These are phyloP conservation scores for Cichlasoma orientale DNA, from an alignment of 2,797 vertebrate species.

Conservation along the genomic window DNA sequence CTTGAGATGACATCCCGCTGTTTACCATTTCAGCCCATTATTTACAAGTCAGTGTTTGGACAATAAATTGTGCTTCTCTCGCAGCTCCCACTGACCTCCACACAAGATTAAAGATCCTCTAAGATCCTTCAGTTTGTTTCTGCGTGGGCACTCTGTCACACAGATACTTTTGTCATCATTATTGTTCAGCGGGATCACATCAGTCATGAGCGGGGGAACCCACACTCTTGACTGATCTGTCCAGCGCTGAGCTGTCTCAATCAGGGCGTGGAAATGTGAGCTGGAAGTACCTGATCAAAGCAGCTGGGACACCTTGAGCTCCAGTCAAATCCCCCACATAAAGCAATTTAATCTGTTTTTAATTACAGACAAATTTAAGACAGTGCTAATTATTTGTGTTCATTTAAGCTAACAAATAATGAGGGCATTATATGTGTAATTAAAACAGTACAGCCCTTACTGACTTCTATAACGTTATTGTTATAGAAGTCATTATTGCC, in stretches of 20 bases:
- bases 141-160: constrained; percentile 48
- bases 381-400: too few species aligned
- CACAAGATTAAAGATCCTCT: constrained; percentile 56
- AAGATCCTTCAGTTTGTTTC: constrained; percentile 30
- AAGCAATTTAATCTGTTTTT: too few species aligned
- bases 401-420: too few species aligned
- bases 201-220: constrained; percentile 47
- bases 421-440: too few species aligned
- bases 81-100: constrained; percentile 49
- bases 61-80: constrained; percentile 52
- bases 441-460: background rate
- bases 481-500: too few species aligned
- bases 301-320: background rate
- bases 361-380: too few species aligned
- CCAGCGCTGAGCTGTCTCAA: constrained; percentile 45
- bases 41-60: constrained; percentile 63
- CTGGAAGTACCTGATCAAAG: background rate
- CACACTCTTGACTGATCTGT: constrained; percentile 50
- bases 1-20: constrained; percentile 48
- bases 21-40: constrained; percentile 57
- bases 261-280: background rate
- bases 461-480: background rate
- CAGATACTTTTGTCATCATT: constrained; percentile 65
- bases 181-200: constrained; percentile 47
- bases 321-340: background rate